A percentile compares a stretch with the other conserved stretches of the same genome.
Conservation (phyloP, 1,140 invertebrate genomes). For the Dendrolimus kikuchii region DNA sequence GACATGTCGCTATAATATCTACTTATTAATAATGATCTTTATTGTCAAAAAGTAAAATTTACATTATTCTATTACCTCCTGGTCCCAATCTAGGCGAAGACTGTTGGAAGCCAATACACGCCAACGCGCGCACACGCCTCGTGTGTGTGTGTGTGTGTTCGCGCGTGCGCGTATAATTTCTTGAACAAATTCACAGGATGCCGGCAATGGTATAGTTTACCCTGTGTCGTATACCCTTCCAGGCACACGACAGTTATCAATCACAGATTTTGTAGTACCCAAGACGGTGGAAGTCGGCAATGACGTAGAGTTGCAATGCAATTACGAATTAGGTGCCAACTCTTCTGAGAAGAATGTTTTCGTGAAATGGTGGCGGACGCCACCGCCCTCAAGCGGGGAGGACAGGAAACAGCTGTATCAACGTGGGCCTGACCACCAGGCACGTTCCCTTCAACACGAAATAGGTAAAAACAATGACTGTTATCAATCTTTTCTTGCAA, state of each 20-base stretch:
- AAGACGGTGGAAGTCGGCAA: slow-evolving; percentile 30
- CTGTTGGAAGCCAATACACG: too few species aligned
- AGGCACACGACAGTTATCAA: slow-evolving; percentile 43
- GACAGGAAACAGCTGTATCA: slow-evolving; percentile 41
- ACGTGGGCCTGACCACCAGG: slow-evolving; percentile 26
- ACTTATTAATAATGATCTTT: too few species aligned
- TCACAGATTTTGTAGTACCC: slow-evolving; percentile 48
- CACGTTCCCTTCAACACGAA: slow-evolving; percentile 19
- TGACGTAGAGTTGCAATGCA: slow-evolving; percentile 33
- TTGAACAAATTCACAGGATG: too few species aligned
- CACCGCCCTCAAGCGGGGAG: slow-evolving; percentile 22
- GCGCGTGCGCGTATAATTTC: too few species aligned
- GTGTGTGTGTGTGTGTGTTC: too few species aligned
- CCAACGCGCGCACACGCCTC: too few species aligned
- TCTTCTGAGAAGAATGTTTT: slow-evolving; percentile 28
- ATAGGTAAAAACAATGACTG: slow-evolving; percentile 9
- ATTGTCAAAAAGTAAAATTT: too few species aligned
- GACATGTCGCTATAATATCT: too few species aligned
- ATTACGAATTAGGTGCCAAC: slow-evolving; percentile 24
- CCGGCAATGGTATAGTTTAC: too few species aligned
- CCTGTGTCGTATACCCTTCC: slow-evolving; percentile 3
- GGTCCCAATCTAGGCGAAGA: too few species aligned
- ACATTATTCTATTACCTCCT: too few species aligned
- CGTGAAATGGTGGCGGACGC: slow-evolving; percentile 58
- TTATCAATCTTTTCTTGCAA: background rate